Evolutionary conservation across 2,888 invertebrate genomes (phyloP).

Genomic region (Ophion slaviceki): DNA sequence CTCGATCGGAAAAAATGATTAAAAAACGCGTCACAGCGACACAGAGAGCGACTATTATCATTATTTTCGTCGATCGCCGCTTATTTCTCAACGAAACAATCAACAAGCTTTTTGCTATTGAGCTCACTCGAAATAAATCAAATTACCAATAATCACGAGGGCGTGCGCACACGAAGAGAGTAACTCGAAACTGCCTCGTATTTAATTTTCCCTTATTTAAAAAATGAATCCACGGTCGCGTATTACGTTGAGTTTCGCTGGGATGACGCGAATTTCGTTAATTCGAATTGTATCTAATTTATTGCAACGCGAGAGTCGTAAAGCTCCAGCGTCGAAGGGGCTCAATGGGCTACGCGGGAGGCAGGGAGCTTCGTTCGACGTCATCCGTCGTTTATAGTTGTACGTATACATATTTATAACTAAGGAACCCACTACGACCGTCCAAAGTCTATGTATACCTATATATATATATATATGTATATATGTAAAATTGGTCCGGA

Average conservation of each 20-base stretch:
- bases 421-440: constrained; percentile 19
- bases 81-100: no score
- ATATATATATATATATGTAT: not conserved
- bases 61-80: no score
- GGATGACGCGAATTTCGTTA: constrained; percentile 10
- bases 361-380: constrained; percentile 20
- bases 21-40: no score
- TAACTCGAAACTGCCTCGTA: no score
- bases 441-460: not conserved
- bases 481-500: constrained; percentile 10
- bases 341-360: not conserved
- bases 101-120: no score
- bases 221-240: no score
- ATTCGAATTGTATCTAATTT: constrained; percentile 41
- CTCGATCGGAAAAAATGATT: no score
- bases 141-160: no score
- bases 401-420: constrained; percentile 19
- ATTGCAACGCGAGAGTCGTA: constrained; percentile 47
- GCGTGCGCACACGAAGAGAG: no score
- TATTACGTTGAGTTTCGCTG: not conserved
- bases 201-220: no score
- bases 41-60: no score
- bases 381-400: not conserved
- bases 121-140: no score
- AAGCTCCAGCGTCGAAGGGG: constrained; percentile 10